Base-by-base conservation (phyloP, 2,888 invertebrate species). In the Proisotoma minuta region DNA sequence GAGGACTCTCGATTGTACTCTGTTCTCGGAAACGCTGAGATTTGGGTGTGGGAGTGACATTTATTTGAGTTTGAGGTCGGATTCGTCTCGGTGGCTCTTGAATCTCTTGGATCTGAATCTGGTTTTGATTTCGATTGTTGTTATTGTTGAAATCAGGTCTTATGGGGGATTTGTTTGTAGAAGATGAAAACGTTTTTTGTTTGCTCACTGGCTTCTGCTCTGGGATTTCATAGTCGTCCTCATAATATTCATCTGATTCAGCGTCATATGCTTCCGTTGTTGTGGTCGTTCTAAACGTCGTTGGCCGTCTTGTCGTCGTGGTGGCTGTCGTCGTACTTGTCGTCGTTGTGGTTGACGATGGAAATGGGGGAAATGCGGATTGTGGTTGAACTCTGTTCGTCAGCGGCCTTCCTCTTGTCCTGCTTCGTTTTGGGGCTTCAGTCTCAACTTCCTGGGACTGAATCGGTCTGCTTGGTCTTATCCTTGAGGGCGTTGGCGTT, bases 301-400 rank as follows among this genome's bases (percentile, higher is more conserved):
- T 47, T 8, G 47, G 20, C 3, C 28, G 51, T 22, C 59, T 56
- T 1, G 65, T 65, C 1, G 60, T 64, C 1, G 58, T 51, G 15
- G 65, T 60, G 4, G 60, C 53, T 2, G 61, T 58, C 8, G 61
- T 61, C n/a, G 60, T 59, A 1, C 54, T 57, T 0, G 60, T 64
- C 1, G 57, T 57, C 3, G 52, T 50, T 2, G 53, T 53, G 18
- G 39, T 57, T 10, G 60, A 29, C 3, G 49, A 29, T 5, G 51
- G 23, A 18, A 26, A 24, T 10, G 51, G 23, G 18, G 56, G 47
- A 18, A 47, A 47, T 26, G 52, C 4, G 8, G 15, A 8, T 20
- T 18, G 12, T 18, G 15, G 18, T 3, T 24, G 24, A 27, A 20
- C 26, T 15, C 58, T 52, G 4, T 57, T 39, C 3, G 58, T 53